Conservation (phyloP, 2,797 vertebrate genomes). For the Remorina albescens region DNA sequence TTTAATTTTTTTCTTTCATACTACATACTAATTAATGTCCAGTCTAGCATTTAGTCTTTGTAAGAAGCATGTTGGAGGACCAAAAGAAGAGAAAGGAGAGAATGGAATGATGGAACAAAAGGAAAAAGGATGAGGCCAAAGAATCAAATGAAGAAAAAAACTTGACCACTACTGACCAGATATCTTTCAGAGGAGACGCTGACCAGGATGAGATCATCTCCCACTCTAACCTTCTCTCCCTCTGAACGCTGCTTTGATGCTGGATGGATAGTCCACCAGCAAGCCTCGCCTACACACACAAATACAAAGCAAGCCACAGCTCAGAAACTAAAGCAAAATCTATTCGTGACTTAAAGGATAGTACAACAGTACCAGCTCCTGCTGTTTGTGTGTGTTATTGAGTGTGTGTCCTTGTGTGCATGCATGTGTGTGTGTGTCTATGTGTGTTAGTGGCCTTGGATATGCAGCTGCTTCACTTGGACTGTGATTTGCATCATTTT, state of each 20-base stretch:
- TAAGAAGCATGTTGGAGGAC: no score
- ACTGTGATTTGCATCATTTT: constrained; percentile 15
- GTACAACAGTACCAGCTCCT: neutral
- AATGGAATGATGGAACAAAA: neutral
- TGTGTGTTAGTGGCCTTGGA: no score
- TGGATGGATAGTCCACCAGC: constrained; percentile 98
- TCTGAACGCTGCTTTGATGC: constrained; percentile 97
- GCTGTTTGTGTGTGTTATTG: constrained; percentile 4
- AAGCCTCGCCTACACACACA: constrained; percentile 89
- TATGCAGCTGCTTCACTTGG: constrained; percentile 18
- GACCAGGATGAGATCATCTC: constrained; percentile 96
- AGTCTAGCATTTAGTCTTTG: neutral
- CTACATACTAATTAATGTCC: no score
- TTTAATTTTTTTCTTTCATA: no score
- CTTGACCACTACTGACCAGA: constrained; percentile 87
- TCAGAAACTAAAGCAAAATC: constrained; percentile 6
- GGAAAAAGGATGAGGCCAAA: neutral
- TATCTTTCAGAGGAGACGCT: constrained; percentile 97
- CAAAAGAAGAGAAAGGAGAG: neutral
- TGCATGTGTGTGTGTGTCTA: no score
- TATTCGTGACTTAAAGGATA: constrained; percentile 4
- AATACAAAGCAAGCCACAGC: constrained; percentile 24
- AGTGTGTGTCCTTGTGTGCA: no score
- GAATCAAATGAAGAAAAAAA: neutral
- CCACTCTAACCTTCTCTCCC: constrained; percentile 96